Percentiles rank a stretch among this genome's conserved stretches.
Evolutionary conservation across 2,888 invertebrate genomes (phyloP).

Genomic region (Willowsia nigromaculata): DNA sequence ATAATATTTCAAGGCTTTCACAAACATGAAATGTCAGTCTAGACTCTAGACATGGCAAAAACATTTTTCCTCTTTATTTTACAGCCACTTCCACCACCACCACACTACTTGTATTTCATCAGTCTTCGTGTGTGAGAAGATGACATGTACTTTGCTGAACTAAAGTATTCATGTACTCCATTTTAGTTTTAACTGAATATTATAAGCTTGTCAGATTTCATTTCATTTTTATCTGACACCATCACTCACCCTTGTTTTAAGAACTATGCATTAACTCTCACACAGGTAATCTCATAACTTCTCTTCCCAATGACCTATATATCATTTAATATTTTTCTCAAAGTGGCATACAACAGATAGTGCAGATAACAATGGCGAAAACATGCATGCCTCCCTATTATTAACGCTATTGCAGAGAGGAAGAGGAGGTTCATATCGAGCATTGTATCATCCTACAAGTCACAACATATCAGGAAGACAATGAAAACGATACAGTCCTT

Average conservation of each 20-base stretch:
- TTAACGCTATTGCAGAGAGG: neutral
- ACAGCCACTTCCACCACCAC: neutral
- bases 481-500: neutral
- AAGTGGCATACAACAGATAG: neutral
- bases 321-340: slow-evolving; percentile 41
- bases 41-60: neutral
- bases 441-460: neutral
- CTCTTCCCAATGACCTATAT: slow-evolving; percentile 46
- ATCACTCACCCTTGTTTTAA: slow-evolving; percentile 43
- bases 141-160: neutral
- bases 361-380: neutral
- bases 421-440: neutral
- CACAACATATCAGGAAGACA: neutral
- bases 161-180: neutral
- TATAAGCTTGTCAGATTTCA: slow-evolving; percentile 42
- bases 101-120: no score
- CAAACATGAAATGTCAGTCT: slow-evolving; percentile 1
- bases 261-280: neutral
- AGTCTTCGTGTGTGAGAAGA: neutral
- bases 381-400: neutral
- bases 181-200: neutral
- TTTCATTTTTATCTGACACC: slow-evolving; percentile 50
- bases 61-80: neutral
- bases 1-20: slow-evolving; percentile 11
- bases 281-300: slow-evolving; percentile 15